phyloP scores from a whole-genome alignment of 2,888 invertebrate species.

The Sarcophaga subvicina region DNA sequence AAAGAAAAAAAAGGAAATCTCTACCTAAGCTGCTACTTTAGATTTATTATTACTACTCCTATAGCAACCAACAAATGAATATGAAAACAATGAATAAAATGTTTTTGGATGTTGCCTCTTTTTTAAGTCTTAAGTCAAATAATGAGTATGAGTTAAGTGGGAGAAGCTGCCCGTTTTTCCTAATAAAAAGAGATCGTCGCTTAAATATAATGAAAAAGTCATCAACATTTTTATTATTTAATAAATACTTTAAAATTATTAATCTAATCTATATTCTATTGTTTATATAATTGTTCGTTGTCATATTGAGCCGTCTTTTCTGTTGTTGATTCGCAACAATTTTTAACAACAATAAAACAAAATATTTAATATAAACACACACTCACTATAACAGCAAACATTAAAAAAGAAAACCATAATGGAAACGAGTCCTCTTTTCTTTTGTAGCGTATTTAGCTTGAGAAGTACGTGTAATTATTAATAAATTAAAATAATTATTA shows the following conservation, averaged over 20 bases:
- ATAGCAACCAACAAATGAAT: constrained; percentile 22
- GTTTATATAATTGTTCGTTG: constrained; percentile 49
- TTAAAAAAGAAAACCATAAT: constrained; percentile 42
- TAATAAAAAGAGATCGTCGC: constrained; percentile 27
- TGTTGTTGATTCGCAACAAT: constrained; percentile 42
- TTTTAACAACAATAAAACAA: constrained; percentile 39
- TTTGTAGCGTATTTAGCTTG: constrained; percentile 63
- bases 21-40: constrained; percentile 61
- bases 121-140: constrained; percentile 40
- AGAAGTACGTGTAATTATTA: constrained; percentile 63
- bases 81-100: constrained; percentile 14
- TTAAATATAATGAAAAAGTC: constrained; percentile 51
- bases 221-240: constrained; percentile 59
- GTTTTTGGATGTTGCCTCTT: constrained; percentile 35
- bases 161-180: constrained; percentile 8
- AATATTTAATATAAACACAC: constrained; percentile 35
- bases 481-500: constrained; percentile 65
- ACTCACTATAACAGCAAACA: constrained; percentile 31
- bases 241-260: constrained; percentile 55
- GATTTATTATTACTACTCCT: constrained; percentile 45
- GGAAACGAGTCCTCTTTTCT: constrained; percentile 38
- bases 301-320: constrained; percentile 51
- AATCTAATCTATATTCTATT: constrained; percentile 35
- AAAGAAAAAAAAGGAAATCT: constrained; percentile 8
- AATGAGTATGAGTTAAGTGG: constrained; percentile 26